phyloP scores from a whole-genome alignment of 1,140 invertebrate genomes.

The Drosophila prosaltans region DNA sequence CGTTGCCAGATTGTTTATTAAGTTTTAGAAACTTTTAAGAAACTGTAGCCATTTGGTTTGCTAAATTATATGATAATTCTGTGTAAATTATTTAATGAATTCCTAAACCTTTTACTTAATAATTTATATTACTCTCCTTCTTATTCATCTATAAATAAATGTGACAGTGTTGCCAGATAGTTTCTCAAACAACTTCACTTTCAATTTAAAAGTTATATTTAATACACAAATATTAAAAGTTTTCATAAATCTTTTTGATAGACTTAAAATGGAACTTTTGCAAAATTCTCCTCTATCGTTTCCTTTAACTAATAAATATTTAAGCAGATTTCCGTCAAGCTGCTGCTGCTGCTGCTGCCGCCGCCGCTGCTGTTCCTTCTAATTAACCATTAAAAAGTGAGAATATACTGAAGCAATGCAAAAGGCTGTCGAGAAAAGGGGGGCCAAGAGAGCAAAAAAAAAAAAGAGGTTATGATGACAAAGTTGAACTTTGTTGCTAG shows the following conservation, averaged over 20 bases:
- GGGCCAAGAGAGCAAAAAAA: conserved; percentile 31
- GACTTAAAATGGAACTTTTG: background rate
- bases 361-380: conserved; percentile 30
- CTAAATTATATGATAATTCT: background rate
- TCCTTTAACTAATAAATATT: conserved; percentile 19
- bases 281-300: conserved; percentile 1
- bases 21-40: background rate
- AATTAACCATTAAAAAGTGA: conserved; percentile 61
- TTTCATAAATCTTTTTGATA: conserved; percentile 2
- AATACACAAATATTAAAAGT: background rate
- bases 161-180: too few relatives aligned
- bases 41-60: background rate
- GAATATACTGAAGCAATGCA: conserved; percentile 20
- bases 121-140: background rate
- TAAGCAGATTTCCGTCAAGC: conserved; percentile 14
- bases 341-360: background rate
- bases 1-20: too few relatives aligned
- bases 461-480: conserved; percentile 67
- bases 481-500: conserved; percentile 72
- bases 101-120: background rate
- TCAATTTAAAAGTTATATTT: conserved; percentile 1
- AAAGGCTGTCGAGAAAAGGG: conserved; percentile 27
- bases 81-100: background rate
- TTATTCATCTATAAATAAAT: too few relatives aligned
- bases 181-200: background rate